Evolutionary conservation across 2,113 vertebrate species (phyloP), one percentile per base, ranked within the genome.

Genomic region (Strix uralensis): DNA sequence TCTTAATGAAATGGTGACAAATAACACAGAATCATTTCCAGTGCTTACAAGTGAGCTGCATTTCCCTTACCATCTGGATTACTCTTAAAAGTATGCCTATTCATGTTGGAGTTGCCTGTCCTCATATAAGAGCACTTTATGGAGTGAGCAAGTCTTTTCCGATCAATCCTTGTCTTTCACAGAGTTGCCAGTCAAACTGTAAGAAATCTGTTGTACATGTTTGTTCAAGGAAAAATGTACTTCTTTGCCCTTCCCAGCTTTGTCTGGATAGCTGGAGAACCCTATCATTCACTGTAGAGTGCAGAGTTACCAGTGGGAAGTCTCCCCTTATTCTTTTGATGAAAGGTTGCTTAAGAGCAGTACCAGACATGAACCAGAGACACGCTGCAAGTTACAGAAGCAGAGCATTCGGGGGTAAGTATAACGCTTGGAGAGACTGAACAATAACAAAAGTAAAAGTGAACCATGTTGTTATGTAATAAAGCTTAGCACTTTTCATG

Each of bases 381-480:
- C 63, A 59, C 0, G 1, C 32, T 90, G 73, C 40, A 95, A 71
- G 21, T 91, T 81, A 91, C 40, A 95, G 92, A 94, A 87, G 59
- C 73, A 87, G 58, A 92, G 49, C 81, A 46, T 97, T 80, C 83
- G 38, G 84, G 83, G 36, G 59, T 88, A 73, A 95, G 38, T 77
- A 23, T 63, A 94, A 70, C 63, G 52, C 71, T 95, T 83, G 66
- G 49, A 92, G 70, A 95, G 51, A 77, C n/a, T 58, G 84, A 96
- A 94, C 84, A 95, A 94, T 87, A 94, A 82, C 51, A 95, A 77
- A 96, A 96, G 92, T 94, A 95, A 95, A 96, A 97, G 92, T 91
- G 78, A 92, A 94, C 62, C 62, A 77, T 74, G 91, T 88, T 90
- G 79, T 96, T 95, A 92, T 93, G 90, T 83, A 94, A 96, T 92